Evolutionary conservation across 2,113 vertebrate species (phyloP).

Genomic region (Passerina amoena): DNA sequence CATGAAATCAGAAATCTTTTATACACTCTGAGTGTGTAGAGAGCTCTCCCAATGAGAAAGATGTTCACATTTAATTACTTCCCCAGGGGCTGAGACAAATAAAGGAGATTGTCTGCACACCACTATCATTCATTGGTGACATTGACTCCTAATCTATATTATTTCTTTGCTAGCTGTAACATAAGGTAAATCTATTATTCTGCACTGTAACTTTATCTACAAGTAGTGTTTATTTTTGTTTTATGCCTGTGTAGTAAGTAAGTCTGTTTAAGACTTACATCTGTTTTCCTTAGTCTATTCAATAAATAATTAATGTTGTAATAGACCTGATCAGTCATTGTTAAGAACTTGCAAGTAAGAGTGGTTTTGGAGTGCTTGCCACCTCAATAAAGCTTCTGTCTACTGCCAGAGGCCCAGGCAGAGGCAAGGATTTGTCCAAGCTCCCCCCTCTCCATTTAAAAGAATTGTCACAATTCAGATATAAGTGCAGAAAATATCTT

Average conservation of each 20-base stretch:
- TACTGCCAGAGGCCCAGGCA: not conserved
- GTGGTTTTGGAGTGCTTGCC: not conserved
- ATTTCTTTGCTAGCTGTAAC: not conserved
- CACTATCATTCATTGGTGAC: not conserved
- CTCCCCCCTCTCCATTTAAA: not conserved
- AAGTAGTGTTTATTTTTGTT: not conserved
- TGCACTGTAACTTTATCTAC: no score
- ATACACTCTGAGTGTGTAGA: not conserved
- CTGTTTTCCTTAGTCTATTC: not conserved
- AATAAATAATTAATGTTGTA: not conserved
- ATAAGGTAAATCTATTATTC: not conserved
- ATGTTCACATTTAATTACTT: not conserved
- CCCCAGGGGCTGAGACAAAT: not conserved
- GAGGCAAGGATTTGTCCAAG: not conserved
- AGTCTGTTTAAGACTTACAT: not conserved
- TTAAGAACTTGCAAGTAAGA: accelerated
- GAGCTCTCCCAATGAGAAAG: not conserved
- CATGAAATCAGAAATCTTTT: not conserved
- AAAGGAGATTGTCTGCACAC: not conserved
- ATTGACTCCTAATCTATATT: not conserved
- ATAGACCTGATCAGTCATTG: not conserved
- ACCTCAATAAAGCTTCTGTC: not conserved
- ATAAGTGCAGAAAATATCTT: not conserved
- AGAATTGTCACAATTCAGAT: not conserved
- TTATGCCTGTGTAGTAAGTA: not conserved